Evolutionary conservation across 1,140 invertebrate genomes (phyloP), one percentile per base, ranked within the genome.

Genomic region (Linepithema humile): DNA sequence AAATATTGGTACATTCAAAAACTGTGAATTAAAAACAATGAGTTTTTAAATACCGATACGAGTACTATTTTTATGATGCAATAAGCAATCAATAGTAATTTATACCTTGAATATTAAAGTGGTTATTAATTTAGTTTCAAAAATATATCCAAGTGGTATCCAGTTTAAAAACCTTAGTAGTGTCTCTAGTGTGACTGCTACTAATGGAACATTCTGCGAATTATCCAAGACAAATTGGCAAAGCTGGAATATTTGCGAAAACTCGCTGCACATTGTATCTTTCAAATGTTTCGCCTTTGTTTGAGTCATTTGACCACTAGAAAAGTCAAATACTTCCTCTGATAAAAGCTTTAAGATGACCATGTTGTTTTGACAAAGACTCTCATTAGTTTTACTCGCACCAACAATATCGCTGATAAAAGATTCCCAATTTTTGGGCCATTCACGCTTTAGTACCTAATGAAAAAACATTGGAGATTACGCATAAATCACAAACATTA

Each of bases 291-390:
- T 99, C 0, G 99, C 98, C 95, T 99, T 99, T 29, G 98, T 98
- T 94, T 99, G 99, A 38, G 99, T 99, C 94, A 99, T 97, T 93
- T 99, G 98, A 9, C 99, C 99, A 90, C 97, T 97, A 43, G 98
- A 99, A 94, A 99, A 99, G 92, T 99, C 99, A 96, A 99, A 99
- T 1, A 99, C 98, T 95, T 99, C 99, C 94, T 99, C 99, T 94
- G 98, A 99, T 1, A 99, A 95, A 77, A 99, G 95, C 94, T 99
- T 99, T 73, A 99, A 95, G 90, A 99, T 99, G 20, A 97, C 97
- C 99, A 99, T 99, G 92, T 99, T 99, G 93, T 99, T 99, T 95
- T 99, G 99, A 95, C 99, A 99, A 9, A 99, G 96, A 90, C 98
- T 98, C 94, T 99, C 99, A 93, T 99, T 99, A 15, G 98, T 99